Conservation (phyloP, 2,888 invertebrate species). For the Leptinotarsa tumamoca region DNA sequence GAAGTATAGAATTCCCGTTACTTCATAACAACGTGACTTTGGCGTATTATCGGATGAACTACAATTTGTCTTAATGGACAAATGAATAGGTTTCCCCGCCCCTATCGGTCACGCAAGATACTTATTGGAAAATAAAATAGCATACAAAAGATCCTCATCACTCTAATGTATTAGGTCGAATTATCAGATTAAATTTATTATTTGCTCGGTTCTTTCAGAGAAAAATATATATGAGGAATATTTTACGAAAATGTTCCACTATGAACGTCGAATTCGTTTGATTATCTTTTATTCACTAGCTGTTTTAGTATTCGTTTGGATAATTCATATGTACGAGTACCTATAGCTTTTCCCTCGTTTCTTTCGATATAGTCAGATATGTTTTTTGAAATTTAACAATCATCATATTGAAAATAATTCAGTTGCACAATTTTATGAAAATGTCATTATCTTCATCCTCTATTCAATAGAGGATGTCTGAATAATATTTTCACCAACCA, state of each 20-base stretch:
- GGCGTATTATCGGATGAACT: conserved; percentile 42
- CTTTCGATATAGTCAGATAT: background rate
- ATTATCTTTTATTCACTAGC: background rate
- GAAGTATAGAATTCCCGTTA: conserved; percentile 35
- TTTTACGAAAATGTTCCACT: background rate
- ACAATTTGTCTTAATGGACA: conserved; percentile 46
- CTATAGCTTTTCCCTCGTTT: background rate
- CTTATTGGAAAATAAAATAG: conserved; percentile 40
- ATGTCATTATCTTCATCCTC: too few relatives aligned
- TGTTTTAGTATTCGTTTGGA: background rate
- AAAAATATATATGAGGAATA: background rate
- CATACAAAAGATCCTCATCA: conserved; percentile 33
- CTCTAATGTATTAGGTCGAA: conserved; percentile 47
- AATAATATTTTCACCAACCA: too few relatives aligned
- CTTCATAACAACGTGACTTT: conserved; percentile 44
- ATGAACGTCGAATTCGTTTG: background rate
- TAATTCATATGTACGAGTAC: background rate
- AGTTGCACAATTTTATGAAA: too few relatives aligned
- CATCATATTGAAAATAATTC: too few relatives aligned
- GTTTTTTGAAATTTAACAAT: too few relatives aligned
- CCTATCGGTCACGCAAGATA: conserved; percentile 41
- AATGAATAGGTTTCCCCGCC: conserved; percentile 43
- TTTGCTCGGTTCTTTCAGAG: background rate
- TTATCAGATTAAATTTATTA: conserved; percentile 33
- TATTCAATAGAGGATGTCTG: too few relatives aligned